Evolutionary conservation across 2,797 vertebrate genomes (phyloP), one percentile per base, ranked within the genome.

Genomic region (Urosaurus nigricauda): DNA sequence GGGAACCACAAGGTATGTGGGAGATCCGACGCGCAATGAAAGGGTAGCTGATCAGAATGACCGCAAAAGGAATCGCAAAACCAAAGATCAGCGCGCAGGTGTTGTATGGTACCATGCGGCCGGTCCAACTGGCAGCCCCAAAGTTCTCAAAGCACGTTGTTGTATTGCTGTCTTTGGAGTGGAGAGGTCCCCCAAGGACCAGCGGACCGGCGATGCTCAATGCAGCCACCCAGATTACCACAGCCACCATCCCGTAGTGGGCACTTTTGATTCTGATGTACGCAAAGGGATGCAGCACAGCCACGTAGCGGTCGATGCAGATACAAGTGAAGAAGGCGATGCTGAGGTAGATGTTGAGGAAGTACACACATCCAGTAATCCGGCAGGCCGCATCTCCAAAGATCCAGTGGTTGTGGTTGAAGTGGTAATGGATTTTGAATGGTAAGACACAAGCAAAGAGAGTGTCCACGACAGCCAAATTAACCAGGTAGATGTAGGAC

Each of bases 251-350:
- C 0, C 95, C 0, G 0, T 87, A 95, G 0, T 92, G 78, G 2
- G 53, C 16, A 89, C 83, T 94, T 2, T 85, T 92, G 79, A 97
- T 71, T 29, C 81, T 94, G 90, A 98, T 86, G 90, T 98, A 98
- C 0, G 40, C 63, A 43, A 98, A 95, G 0, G 98, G 98, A 37
- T 97, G 96, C 29, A 98, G 91, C 0, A 96, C 97, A 0, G 97
- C 98, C 0, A 98, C 8, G 88, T 98, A 98, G 14, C 97, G 96
- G 56, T 98, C 98, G 3, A 97, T 79, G 0, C 97, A 97, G 77
- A 98, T 97, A 40, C 98, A 98, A 29, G 97, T 96, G 94, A 98
- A 97, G 86, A 98, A 98, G 56, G 95, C 96, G 1, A 97, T 95
- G 94, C 98, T 98, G 37, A 98, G 92, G 88, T 97, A 98, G 92